Percentiles rank a stretch among this genome's conserved stretches.
These are phyloP conservation scores for Myoxocephalus aenaeus DNA, from an alignment of 2,797 vertebrate genomes.

Conservation along the genomic window DNA sequence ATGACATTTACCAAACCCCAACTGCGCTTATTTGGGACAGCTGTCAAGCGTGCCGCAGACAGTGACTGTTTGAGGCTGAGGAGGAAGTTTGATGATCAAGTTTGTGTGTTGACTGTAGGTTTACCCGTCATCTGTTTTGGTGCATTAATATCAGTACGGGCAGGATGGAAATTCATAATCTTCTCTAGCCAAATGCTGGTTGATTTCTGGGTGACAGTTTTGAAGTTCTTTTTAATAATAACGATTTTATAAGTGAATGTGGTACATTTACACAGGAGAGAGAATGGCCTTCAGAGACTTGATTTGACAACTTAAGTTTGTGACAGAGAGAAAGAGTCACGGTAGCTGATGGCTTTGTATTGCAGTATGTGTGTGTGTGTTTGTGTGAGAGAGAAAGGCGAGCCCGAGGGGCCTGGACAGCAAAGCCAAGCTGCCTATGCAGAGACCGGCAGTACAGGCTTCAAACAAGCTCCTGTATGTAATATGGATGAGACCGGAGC, in stretches of 20 bases:
- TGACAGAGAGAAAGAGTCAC: conserved; percentile 31
- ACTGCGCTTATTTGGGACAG: conserved; percentile 27
- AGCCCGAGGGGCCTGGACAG: conserved; percentile 58
- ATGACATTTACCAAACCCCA: conserved; percentile 68
- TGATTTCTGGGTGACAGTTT: conserved; percentile 13
- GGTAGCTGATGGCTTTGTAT: conserved; percentile 50
- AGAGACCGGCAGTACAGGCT: conserved; percentile 68
- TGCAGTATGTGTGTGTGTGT: conserved; percentile 39
- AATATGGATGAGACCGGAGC: conserved; percentile 81
- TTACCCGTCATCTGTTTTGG: conserved; percentile 16
- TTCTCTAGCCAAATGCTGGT: not conserved
- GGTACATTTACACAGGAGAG: conserved; percentile 7
- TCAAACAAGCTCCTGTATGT: conserved; percentile 80
- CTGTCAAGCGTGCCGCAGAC: conserved; percentile 43
- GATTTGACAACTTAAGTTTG: conserved; percentile 40
- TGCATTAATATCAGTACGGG: conserved; percentile 3
- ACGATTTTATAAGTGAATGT: conserved; percentile 23
- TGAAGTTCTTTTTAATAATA: conserved; percentile 18
- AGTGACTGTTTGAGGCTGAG: conserved; percentile 28
- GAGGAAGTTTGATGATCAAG: conserved; percentile 33
- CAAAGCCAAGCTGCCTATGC: conserved; percentile 69
- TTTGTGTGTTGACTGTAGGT: conserved; percentile 9
- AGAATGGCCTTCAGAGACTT: conserved; percentile 12
- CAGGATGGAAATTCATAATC: not conserved
- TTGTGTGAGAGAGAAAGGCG: conserved; percentile 45